Evolutionary conservation across 2,113 vertebrate species (phyloP).

Genomic region (Cephalopterus ornatus): DNA sequence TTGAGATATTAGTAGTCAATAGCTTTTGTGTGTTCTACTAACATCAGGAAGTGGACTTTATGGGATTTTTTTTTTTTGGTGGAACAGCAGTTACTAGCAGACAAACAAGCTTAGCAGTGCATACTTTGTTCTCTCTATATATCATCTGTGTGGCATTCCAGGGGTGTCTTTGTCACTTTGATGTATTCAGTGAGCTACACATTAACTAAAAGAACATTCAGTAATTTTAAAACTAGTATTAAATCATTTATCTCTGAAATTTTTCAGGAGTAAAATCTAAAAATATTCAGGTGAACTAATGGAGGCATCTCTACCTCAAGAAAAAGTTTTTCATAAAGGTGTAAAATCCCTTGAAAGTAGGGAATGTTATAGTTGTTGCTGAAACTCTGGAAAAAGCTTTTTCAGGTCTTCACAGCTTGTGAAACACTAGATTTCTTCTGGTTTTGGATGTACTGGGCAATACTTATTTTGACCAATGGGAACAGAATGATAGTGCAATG

Average conservation of each 20-base stretch:
- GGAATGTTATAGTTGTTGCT: background rate
- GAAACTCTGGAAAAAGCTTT: background rate
- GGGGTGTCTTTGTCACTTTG: background rate
- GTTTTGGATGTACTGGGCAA: background rate
- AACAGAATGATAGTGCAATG: background rate
- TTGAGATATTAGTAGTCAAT: accelerated
- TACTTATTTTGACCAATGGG: background rate
- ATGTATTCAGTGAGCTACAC: background rate
- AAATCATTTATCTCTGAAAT: background rate
- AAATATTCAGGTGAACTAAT: background rate
- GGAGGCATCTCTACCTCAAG: background rate
- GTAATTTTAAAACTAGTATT: background rate
- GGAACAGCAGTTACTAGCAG: background rate
- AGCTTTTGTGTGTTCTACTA: background rate
- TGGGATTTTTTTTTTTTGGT: background rate
- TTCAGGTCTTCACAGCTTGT: background rate
- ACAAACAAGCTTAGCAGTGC: background rate
- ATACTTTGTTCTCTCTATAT: background rate
- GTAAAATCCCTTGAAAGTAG: background rate
- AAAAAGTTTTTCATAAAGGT: background rate
- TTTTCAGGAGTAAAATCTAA: background rate
- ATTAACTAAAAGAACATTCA: background rate
- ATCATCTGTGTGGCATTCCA: background rate
- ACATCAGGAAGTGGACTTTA: background rate
- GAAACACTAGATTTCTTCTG: background rate